Evolutionary conservation across 1,140 invertebrate species (phyloP), one percentile per base, ranked within the genome.

Genomic region (Drosophila sp.): DNA sequence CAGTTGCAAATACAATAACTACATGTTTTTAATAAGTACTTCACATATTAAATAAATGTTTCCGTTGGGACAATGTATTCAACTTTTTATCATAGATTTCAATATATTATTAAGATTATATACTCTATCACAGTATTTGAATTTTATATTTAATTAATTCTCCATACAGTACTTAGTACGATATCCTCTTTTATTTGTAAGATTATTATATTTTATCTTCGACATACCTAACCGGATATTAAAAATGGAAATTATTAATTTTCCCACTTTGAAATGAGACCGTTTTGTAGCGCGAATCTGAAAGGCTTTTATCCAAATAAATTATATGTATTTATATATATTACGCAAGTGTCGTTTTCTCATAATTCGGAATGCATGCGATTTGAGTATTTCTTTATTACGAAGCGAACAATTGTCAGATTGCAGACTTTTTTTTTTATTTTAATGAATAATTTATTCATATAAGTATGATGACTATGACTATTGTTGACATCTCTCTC

Each of bases 401-500:
- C 25, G n/a, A 16, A 4, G n/a, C n/a, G 27, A 50, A 14, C 46
- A 48, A 25, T 48, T 48, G 21, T 7, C 21, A 7, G 46, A 27
- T 32, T 50, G 46, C 46, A 50, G 46, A 32, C 25, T 27, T 14
- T 25, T 50, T 21, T 21, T 21, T 50, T 3, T 13, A 53, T 18
- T 34, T 34, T 34, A 51, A 51, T 51, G 45, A 48, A 29, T 29
- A 48, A 48, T 53, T 53, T 40, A 21, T 46, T 56, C 3, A 18
- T 38, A 14, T 14, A 36, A 25, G 46, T 41, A 27, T 58, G 21
- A 45, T 25, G 41, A 46, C 51, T 57, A 61, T 63, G 11, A n/a
- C 36, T 40, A 48, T 63, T 63, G 59, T 64, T 56, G 59, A 38
- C 50, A 48, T 48, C 59, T 29, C 14, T 62, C 13, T 5, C 14